Conservation (phyloP, 2,888 invertebrate genomes). For the Aphodius sticticus region DNA sequence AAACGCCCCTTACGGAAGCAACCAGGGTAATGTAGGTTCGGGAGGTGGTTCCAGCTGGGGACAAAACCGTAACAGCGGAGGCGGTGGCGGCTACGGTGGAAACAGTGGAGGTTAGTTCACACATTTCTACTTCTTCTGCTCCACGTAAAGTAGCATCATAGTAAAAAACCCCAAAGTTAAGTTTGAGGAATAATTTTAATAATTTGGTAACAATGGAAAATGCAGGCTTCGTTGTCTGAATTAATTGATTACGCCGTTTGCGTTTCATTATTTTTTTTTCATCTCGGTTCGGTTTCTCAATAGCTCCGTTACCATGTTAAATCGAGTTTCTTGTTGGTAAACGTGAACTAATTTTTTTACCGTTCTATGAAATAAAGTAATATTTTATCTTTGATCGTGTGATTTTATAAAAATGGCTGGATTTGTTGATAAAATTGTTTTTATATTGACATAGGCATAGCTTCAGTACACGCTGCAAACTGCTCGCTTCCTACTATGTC, state of each 20-base stretch:
- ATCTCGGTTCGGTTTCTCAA: too few species aligned
- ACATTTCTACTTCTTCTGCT: background rate
- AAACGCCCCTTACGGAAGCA: constrained; percentile 42
- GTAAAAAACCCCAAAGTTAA: background rate
- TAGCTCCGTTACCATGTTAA: background rate
- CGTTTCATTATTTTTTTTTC: too few species aligned
- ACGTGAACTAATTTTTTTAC: background rate
- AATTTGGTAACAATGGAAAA: too few species aligned
- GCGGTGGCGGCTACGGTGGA: constrained; percentile 44
- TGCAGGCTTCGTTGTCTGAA: too few species aligned
- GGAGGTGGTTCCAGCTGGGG: constrained; percentile 48
- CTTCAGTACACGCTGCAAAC: constrained; percentile 44
- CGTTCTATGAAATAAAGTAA: too few species aligned
- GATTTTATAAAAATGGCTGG: too few species aligned
- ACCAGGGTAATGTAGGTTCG: constrained; percentile 44
- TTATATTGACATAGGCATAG: constrained; percentile 57
- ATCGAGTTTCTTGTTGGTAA: background rate
- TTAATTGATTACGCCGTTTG: too few species aligned
- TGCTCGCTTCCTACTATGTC: constrained; percentile 56
- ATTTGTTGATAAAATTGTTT: background rate
- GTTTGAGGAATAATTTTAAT: too few species aligned
- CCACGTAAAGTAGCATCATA: background rate
- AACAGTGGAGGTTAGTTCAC: constrained; percentile 30
- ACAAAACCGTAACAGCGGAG: constrained; percentile 46
- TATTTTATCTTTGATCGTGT: too few species aligned